Evolutionary conservation across 2,888 invertebrate species (phyloP).

Genomic region (Drosophila atripex): DNA sequence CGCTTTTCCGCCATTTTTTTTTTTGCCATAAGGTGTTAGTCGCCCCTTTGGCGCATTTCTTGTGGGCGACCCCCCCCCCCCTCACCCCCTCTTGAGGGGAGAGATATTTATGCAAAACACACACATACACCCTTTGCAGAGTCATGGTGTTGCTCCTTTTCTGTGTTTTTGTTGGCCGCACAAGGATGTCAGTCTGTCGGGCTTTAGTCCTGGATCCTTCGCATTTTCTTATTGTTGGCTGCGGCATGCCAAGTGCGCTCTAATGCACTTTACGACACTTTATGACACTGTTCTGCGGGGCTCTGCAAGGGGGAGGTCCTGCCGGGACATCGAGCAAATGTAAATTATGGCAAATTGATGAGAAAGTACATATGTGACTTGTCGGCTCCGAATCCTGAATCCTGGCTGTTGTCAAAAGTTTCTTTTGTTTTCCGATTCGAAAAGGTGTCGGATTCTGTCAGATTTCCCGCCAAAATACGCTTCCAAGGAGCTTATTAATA

Average conservation of each 20-base stretch:
- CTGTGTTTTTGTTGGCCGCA: neutral
- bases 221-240: slow-evolving; percentile 35
- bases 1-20: neutral
- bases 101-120: slow-evolving; percentile 69
- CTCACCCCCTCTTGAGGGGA: slow-evolving; percentile 29
- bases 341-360: slow-evolving; percentile 67
- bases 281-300: slow-evolving; percentile 47
- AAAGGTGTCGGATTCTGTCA: too few relatives aligned
- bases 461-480: neutral
- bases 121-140: slow-evolving; percentile 8
- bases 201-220: slow-evolving; percentile 44
- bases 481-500: neutral
- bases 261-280: slow-evolving; percentile 78
- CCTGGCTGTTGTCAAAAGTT: slow-evolving; percentile 6
- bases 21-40: slow-evolving; percentile 61
- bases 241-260: slow-evolving; percentile 67
- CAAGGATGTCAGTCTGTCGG: slow-evolving; percentile 27
- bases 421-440: slow-evolving; percentile 1
- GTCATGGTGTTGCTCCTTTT: neutral
- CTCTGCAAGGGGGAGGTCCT: neutral
- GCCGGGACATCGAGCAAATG: slow-evolving; percentile 21
- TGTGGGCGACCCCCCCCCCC: slow-evolving; percentile 17
- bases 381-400: slow-evolving; percentile 2
- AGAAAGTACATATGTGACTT: slow-evolving; percentile 33
- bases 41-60: slow-evolving; percentile 37